Base-by-base conservation (phyloP, 2,113 vertebrate genomes). In the Garra rufa region DNA sequence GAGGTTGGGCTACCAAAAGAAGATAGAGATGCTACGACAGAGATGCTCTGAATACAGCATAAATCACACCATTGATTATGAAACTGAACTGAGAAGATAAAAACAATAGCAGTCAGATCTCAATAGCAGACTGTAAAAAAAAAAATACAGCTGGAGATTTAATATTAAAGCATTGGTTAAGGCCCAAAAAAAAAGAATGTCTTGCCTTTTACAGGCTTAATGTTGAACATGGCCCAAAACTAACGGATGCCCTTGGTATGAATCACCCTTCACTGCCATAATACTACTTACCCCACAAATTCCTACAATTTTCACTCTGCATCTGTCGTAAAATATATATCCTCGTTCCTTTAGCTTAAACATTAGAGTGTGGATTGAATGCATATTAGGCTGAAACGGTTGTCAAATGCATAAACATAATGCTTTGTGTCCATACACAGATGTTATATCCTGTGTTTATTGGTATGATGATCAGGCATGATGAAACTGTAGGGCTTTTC, bases 391-490 rank as follows among this genome's bases (percentile, higher is more conserved):
- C 21, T 5, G 9, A 41, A 41, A 41, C 4, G 1, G 2, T 43
- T 70, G 10, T n/a, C 34, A 13, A 10, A 70, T 70, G 9, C 34
- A 70, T 41, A 41, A 41, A 41, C 67, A 41, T 38, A 67, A 67
- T 57, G 17, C 48, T 70, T 77, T 55, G 59, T 76, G 59, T 9
- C 24, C 24, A 61, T 61, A 28, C 59, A 59, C 10, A 34, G 13
- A 21, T 55, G 19, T 7, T 55, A 19, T 19, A 55, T 55, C 24
- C 3, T 11, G 57, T 26, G 8, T 67, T 67, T 17, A 34, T 38
- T 67, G 14, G 30, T 38, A 38, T 92, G 92, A 94, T 86, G 85
- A 92, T 94, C 86, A 91, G 91, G 87, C 63, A 81, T 85, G 85
- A 84, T 85, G 26, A 3, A 14, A 28, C 10, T 89, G 90, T 81